Evolutionary conservation across 2,888 invertebrate species (phyloP).

Genomic region (Eupeodes latifasciatus): DNA sequence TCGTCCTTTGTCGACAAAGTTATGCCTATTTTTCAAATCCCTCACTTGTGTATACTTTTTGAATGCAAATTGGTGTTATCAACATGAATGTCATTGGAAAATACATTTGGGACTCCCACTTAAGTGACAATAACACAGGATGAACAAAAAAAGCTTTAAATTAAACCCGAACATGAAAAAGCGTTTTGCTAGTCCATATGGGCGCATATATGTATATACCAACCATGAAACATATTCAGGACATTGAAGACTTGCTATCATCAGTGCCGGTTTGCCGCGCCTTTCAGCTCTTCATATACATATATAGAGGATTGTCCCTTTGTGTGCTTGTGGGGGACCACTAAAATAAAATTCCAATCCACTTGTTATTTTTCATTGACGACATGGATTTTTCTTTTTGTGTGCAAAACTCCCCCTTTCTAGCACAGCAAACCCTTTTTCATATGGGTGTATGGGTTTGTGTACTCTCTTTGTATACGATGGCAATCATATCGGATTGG

Average conservation of each 20-base stretch:
- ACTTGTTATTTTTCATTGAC: slow-evolving; percentile 57
- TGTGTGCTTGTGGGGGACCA: slow-evolving; percentile 43
- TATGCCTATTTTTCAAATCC: slow-evolving; percentile 1
- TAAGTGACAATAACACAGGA: slow-evolving; percentile 9
- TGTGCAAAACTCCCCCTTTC: slow-evolving; percentile 6
- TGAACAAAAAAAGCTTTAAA: slow-evolving; percentile 10
- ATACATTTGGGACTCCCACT: slow-evolving; percentile 19
- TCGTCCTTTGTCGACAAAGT: neutral
- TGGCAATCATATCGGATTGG: slow-evolving; percentile 14
- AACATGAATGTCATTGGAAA: slow-evolving; percentile 34
- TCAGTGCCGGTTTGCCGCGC: neutral
- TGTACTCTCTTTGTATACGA: neutral
- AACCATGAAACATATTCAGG: neutral
- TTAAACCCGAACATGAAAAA: slow-evolving; percentile 32
- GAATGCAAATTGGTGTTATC: slow-evolving; percentile 38
- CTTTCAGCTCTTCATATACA: neutral
- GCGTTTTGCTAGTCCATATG: neutral
- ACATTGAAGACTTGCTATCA: neutral
- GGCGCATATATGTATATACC: neutral
- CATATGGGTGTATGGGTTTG: neutral
- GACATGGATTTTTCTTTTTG: slow-evolving; percentile 32
- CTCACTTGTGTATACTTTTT: neutral
- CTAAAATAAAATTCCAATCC: slow-evolving; percentile 67
- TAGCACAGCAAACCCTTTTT: neutral
- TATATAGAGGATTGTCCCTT: slow-evolving; percentile 29